Conservation (phyloP, 2,797 vertebrate genomes). For the Hylomyscus alleni region DNA sequence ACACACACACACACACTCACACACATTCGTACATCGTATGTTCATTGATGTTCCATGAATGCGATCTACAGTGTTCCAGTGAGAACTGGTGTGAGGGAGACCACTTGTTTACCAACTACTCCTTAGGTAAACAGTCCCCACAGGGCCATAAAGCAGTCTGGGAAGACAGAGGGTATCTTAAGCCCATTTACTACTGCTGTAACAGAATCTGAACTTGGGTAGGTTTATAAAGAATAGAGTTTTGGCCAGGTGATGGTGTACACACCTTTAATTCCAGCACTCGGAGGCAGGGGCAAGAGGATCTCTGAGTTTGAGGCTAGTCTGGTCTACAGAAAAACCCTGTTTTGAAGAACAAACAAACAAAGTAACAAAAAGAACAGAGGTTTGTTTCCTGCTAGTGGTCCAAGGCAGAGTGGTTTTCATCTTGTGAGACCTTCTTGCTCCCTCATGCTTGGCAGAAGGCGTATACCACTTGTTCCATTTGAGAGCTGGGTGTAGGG, state of each 20-base stretch:
- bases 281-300: background rate
- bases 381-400: background rate
- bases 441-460: background rate
- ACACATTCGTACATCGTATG: background rate
- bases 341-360: background rate
- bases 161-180: background rate
- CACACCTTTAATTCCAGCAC: background rate
- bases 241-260: background rate
- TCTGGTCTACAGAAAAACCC: background rate
- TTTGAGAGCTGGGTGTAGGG: background rate
- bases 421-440: background rate
- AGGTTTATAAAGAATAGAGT: background rate
- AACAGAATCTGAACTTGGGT: background rate
- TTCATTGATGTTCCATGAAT: background rate
- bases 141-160: background rate
- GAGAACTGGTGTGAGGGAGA: background rate
- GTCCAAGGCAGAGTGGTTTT: background rate
- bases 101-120: background rate
- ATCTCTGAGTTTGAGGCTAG: background rate
- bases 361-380: background rate
- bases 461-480: background rate
- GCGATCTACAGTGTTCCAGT: background rate
- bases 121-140: background rate
- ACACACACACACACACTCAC: background rate
- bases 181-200: background rate